Percentiles rank a stretch among this genome's conserved stretches.
phyloP scores from a whole-genome alignment of 2,113 vertebrate genomes.

The Ancistrus triradiatus region DNA sequence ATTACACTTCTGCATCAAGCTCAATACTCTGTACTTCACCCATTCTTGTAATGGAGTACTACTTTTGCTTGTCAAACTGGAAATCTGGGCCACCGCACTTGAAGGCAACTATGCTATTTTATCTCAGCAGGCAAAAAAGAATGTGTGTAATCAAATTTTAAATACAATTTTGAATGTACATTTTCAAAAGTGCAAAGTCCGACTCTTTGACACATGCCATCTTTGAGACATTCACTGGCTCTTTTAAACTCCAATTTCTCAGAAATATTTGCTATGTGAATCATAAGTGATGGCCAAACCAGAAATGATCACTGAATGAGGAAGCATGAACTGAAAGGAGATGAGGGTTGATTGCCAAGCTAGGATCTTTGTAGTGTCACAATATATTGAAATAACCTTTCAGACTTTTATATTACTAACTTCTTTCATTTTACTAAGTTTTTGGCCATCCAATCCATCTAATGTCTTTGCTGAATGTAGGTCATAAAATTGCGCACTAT shows the following conservation, averaged over 20 bases:
- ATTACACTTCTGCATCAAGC: too few species aligned
- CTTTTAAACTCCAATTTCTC: conserved; percentile 24
- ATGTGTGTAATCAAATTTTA: conserved; percentile 57
- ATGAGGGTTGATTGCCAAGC: conserved; percentile 31
- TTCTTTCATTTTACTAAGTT: not conserved
- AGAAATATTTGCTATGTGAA: conserved; percentile 32
- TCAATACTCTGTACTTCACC: too few species aligned
- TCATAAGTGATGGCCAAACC: conserved; percentile 33
- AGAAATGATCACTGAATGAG: conserved; percentile 36
- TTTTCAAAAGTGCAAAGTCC: conserved; percentile 54
- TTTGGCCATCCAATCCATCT: not conserved
- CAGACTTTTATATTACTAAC: conserved; percentile 23
- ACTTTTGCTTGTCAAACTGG: conserved; percentile 35
- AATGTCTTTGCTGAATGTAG: not conserved
- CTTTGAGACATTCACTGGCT: conserved; percentile 40
- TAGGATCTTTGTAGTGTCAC: conserved; percentile 26
- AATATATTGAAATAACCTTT: conserved; percentile 1
- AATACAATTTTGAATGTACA: conserved; percentile 56
- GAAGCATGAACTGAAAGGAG: conserved; percentile 28
- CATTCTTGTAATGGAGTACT: too few species aligned
- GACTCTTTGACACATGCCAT: conserved; percentile 44
- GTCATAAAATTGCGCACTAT: too few species aligned
- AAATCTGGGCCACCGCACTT: conserved; percentile 54
- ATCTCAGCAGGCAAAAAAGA: conserved; percentile 48
- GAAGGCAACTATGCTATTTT: conserved; percentile 56